A percentile compares a stretch with the other conserved stretches of the same genome.
Conservation (phyloP, 2,797 vertebrate species). For the Staurois parvus region DNA sequence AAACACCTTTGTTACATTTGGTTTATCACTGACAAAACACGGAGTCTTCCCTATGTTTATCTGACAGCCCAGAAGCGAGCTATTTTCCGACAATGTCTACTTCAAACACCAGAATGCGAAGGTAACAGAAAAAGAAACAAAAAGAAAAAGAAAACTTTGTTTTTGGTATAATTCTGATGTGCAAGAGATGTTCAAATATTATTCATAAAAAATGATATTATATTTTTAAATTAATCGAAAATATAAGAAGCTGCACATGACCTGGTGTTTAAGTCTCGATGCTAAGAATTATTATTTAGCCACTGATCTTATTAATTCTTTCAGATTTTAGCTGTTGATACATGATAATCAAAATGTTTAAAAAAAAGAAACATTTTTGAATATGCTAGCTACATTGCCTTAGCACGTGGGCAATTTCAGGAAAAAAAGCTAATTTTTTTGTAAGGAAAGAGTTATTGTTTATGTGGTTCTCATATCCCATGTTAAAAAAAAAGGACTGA, state of each 20-base stretch:
- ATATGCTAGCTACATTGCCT: not conserved
- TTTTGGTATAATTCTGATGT: constrained; percentile 11
- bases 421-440: too few relatives aligned
- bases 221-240: not conserved
- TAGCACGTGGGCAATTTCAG: too few relatives aligned
- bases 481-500: too few relatives aligned
- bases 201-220: constrained; percentile 17
- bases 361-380: not conserved
- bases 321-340: not conserved
- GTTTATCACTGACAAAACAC: constrained; percentile 49
- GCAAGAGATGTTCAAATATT: constrained; percentile 22
- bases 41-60: constrained; percentile 48
- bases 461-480: too few relatives aligned
- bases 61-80: constrained; percentile 44
- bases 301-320: not conserved
- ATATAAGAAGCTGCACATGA: not conserved
- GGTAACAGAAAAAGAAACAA: constrained; percentile 38
- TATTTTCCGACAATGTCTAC: constrained; percentile 5
- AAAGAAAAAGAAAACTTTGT: constrained; percentile 1
- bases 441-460: too few relatives aligned
- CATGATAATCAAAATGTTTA: not conserved
- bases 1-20: constrained; percentile 48
- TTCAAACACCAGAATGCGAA: constrained; percentile 29
- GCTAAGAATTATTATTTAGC: too few relatives aligned
- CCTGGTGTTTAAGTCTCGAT: not conserved